These are phyloP conservation scores for Ceratina calcarata DNA, from an alignment of 1,140 invertebrate species.

Conservation along the genomic window DNA sequence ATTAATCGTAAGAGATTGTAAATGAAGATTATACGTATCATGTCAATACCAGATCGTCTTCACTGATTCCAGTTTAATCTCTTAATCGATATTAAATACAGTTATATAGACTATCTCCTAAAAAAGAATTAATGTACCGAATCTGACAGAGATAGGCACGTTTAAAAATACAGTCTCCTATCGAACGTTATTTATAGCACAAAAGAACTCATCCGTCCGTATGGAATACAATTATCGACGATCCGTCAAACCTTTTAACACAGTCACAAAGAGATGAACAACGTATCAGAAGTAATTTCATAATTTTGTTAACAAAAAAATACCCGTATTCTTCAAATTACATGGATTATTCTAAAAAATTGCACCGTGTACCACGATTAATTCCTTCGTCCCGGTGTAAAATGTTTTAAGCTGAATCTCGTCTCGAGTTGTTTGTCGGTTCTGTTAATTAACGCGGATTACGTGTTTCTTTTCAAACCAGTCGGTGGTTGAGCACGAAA, in stretches of 20 bases:
- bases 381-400: background rate
- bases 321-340: conserved; percentile 6
- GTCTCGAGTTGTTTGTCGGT: conserved; percentile 1
- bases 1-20: conserved; percentile 20
- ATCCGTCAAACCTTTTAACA: background rate
- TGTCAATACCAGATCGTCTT: background rate
- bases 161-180: background rate
- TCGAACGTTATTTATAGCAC: background rate
- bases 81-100: too few relatives aligned
- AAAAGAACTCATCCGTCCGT: background rate
- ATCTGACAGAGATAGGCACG: background rate
- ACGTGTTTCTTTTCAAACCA: background rate
- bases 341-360: background rate
- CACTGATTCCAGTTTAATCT: conserved; percentile 10
- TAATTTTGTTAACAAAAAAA: too few relatives aligned
- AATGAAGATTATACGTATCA: conserved; percentile 24
- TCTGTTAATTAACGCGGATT: conserved; percentile 35
- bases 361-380: background rate
- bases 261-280: background rate
- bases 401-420: background rate
- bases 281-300: background rate
- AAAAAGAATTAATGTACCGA: background rate
- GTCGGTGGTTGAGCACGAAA: background rate
- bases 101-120: too few relatives aligned
- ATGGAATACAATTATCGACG: background rate